These are phyloP conservation scores for Neodontobutis hainanensis DNA, from an alignment of 2,113 vertebrate genomes.

Conservation along the genomic window DNA sequence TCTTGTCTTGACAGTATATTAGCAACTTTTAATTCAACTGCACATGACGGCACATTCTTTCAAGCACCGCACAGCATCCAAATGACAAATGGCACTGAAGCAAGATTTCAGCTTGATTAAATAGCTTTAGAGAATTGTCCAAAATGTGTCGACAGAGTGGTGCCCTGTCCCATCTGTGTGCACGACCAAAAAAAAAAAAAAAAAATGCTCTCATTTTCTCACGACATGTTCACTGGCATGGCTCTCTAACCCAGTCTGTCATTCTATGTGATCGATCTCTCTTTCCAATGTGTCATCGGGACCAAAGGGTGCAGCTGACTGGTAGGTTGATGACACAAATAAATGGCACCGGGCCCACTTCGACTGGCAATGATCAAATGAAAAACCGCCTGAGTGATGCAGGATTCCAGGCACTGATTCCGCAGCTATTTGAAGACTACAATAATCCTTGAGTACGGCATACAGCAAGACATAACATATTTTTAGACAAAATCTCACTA, in stretches of 20 bases:
- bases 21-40: too few species aligned
- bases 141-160: background rate
- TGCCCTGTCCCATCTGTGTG: conserved; percentile 44
- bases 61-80: background rate
- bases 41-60: background rate
- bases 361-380: conserved; percentile 41
- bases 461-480: too few species aligned
- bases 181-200: too few species aligned
- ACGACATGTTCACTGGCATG: conserved; percentile 44
- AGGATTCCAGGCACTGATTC: background rate
- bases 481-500: background rate
- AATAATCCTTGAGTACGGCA: background rate
- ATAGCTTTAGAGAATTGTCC: too few species aligned
- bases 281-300: conserved; percentile 22
- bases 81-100: too few species aligned
- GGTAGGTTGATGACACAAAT: conserved; percentile 48
- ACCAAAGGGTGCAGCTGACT: conserved; percentile 53
- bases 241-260: conserved; percentile 24
- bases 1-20: too few species aligned
- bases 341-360: conserved; percentile 40
- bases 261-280: conserved; percentile 39
- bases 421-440: background rate
- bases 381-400: conserved; percentile 8
- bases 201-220: conserved; percentile 14
- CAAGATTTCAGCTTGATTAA: too few species aligned